Percentiles rank a stretch among this genome's conserved stretches.
Conservation (phyloP, 2,113 vertebrate genomes). For the Eulemur macaco region DNA sequence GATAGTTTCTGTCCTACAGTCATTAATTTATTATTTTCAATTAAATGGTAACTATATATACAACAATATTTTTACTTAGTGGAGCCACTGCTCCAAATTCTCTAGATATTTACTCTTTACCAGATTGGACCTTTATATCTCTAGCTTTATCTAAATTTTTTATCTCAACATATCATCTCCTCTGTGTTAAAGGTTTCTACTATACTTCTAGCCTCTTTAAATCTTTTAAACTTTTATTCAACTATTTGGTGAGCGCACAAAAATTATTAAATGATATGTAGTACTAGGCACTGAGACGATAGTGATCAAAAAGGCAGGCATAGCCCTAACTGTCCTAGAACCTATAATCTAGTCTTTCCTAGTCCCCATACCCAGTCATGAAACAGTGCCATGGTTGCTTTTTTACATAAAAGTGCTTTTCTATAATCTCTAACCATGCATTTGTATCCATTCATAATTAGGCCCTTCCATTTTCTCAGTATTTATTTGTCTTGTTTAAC, state of each 20-base stretch:
- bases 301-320: neutral
- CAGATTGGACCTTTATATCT: neutral
- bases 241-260: neutral
- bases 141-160: neutral
- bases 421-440: neutral
- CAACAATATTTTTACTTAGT: neutral
- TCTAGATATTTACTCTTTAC: neutral
- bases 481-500: neutral
- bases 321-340: neutral
- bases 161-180: neutral
- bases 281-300: neutral
- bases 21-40: constrained; percentile 2
- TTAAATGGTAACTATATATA: neutral
- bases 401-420: neutral
- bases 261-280: neutral
- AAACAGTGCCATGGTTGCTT: neutral
- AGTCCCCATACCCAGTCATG: neutral
- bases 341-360: neutral
- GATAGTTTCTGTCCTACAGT: neutral
- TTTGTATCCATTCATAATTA: neutral
- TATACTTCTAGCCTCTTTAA: neutral
- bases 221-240: neutral
- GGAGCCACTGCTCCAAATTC: neutral
- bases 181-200: neutral
- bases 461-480: neutral